These are phyloP conservation scores for Acleris holmiana DNA, from an alignment of 2,888 invertebrate genomes.

Conservation along the genomic window DNA sequence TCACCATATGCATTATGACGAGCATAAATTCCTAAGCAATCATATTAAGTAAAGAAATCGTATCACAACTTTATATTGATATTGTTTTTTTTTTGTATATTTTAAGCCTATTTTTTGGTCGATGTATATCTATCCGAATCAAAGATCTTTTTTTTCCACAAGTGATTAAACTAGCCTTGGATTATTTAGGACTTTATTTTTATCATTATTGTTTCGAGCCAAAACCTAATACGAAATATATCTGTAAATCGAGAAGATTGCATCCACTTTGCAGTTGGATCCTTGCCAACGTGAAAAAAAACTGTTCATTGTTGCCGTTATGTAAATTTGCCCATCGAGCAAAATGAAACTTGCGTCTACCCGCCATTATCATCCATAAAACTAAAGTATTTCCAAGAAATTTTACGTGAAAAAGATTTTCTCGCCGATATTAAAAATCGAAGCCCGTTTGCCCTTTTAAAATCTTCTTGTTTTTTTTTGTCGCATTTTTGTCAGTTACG, in stretches of 20 bases:
- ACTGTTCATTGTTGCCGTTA: slow-evolving; percentile 35
- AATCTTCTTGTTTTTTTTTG: not conserved
- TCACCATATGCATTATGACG: no score
- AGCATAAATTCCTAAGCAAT: no score
- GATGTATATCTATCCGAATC: no score
- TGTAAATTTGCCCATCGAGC: slow-evolving; percentile 34
- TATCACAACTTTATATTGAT: no score
- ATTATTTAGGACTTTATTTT: slow-evolving; percentile 9
- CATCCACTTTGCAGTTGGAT: slow-evolving; percentile 30
- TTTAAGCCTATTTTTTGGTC: no score
- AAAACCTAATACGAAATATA: slow-evolving; percentile 15
- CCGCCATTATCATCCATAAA: slow-evolving; percentile 33
- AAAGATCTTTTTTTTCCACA: no score
- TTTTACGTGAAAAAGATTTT: slow-evolving; percentile 4
- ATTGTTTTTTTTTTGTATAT: no score
- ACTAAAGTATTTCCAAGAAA: slow-evolving; percentile 21
- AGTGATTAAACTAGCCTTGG: no score
- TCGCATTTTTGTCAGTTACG: no score
- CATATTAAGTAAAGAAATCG: no score
- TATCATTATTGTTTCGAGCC: slow-evolving; percentile 7
- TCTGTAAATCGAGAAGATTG: not conserved
- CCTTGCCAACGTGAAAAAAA: slow-evolving; percentile 35
- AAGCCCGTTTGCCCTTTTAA: no score
- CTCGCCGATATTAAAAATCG: not conserved
- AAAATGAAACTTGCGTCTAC: slow-evolving; percentile 29